Evolutionary conservation across 2,797 vertebrate species (phyloP).

Genomic region (Typhlichthys subterraneus): DNA sequence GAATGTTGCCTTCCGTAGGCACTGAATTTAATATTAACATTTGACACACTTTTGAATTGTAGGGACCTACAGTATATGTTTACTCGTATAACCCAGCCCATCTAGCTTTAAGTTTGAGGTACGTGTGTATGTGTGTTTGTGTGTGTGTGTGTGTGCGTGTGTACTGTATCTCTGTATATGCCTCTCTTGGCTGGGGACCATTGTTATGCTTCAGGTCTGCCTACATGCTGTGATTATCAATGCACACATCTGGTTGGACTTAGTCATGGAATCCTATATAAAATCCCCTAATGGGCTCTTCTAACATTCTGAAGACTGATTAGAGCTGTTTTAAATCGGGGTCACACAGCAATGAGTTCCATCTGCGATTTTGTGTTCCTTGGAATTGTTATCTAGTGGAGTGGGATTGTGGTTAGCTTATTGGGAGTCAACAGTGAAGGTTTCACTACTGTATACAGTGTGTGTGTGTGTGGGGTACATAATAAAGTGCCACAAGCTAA

Average conservation of each 20-base stretch:
- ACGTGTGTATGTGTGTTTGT: conserved; percentile 19
- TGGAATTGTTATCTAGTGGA: conserved; percentile 47
- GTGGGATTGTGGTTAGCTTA: conserved; percentile 2
- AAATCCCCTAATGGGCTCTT: conserved; percentile 68
- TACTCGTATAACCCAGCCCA: no score
- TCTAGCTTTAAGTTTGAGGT: no score
- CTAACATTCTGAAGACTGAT: conserved; percentile 73
- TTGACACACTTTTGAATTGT: neutral
- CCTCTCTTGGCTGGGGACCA: conserved; percentile 37
- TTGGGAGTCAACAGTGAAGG: neutral
- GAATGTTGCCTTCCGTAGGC: conserved; percentile 26
- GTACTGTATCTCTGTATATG: conserved; percentile 32
- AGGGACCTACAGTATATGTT: no score
- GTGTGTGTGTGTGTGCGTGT: conserved; percentile 39
- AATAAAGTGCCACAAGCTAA: conserved; percentile 5
- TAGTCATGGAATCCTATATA: conserved; percentile 77
- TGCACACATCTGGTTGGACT: conserved; percentile 75
- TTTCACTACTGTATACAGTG: conserved; percentile 15
- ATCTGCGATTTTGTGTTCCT: conserved; percentile 69
- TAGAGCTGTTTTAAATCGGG: conserved; percentile 70
- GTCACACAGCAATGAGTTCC: conserved; percentile 69
- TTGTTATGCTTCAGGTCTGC: conserved; percentile 63
- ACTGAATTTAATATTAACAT: conserved; percentile 12
- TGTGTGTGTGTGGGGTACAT: conserved; percentile 28
- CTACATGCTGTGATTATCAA: conserved; percentile 65